Base-by-base conservation (phyloP, 2,797 vertebrate species). In the Chelmon rostratus region DNA sequence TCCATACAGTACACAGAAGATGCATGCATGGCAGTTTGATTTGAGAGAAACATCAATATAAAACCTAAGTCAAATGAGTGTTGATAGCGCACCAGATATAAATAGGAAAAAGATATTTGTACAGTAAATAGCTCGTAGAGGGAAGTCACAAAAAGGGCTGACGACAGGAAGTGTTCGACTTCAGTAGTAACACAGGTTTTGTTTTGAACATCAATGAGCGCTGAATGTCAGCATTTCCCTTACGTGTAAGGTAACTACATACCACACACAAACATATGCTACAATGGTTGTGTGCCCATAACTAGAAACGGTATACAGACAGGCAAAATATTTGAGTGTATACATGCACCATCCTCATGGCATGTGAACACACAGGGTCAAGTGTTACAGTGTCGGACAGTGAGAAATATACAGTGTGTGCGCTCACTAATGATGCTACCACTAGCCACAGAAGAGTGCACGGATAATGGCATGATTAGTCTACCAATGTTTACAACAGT, bases 1-100 rank as follows among this genome's bases (percentile, higher is more conserved):
- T 91, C 90, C 94, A 76, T 93, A 91, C 95, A 91, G 93, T 95
- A 96, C 94, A 96, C 94, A 94, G 94, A 96, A 91, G 91, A 96
- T 82, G 95, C 97, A 98, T 98, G 98, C 96, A 87, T 95, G 95
- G 96, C 93, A 95, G 93, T 94, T 96, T 93, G 92, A 94, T 94
- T 93, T 73, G 64, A 91, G 77, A 84, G 86, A 86, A 78, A 92
- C 80, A 86, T 88, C 69, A 35, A 91, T 91, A 91, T 84, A 91
- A 93, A 94, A 95, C 90, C 91, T 90, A 95, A 94, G 94, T 95
- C 95, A 89, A 96, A 95, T 62, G 77, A 87, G 83, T 79, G 76
- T 76, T 47, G 68, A 64, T 83, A 85, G 76, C 81, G 57, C 86
- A 86, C 87, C 73, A 59, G 86, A 88, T 93, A 93, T 90, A 93